Conservation (phyloP, 2,888 invertebrate species). For the Coronaproctus castanopsis region DNA sequence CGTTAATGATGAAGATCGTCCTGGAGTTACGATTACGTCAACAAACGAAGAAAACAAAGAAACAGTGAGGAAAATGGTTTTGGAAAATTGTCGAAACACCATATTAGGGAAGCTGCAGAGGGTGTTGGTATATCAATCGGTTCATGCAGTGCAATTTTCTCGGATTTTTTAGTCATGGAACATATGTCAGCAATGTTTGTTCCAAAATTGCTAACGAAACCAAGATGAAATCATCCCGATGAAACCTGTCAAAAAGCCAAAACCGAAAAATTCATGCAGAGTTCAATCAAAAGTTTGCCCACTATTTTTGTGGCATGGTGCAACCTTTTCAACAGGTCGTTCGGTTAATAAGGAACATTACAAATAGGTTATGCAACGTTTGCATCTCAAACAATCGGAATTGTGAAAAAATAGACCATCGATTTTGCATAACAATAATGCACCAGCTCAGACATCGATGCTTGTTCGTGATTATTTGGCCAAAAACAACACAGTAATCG, state of each 20-base stretch:
- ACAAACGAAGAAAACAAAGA: background rate
- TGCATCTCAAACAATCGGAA: background rate
- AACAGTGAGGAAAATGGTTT: background rate
- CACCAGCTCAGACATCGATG: background rate
- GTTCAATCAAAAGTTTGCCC: conserved; percentile 10
- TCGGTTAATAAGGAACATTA: background rate
- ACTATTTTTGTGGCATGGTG: conserved; percentile 6
- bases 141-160: background rate
- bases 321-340: background rate
- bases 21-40: background rate
- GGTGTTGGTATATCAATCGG: background rate
- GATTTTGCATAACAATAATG: background rate
- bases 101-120: background rate
- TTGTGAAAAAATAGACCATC: background rate
- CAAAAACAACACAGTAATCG: background rate
- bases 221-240: conserved; percentile 13
- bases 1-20: background rate
- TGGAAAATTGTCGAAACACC: background rate
- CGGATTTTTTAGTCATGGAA: background rate
- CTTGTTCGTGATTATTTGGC: background rate
- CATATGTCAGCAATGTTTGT: background rate
- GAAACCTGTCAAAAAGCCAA: background rate
- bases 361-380: background rate
- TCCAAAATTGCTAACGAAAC: conserved; percentile 15
- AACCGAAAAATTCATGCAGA: background rate